Conservation (phyloP, 2,113 vertebrate genomes). For the Microtus pennsylvanicus region DNA sequence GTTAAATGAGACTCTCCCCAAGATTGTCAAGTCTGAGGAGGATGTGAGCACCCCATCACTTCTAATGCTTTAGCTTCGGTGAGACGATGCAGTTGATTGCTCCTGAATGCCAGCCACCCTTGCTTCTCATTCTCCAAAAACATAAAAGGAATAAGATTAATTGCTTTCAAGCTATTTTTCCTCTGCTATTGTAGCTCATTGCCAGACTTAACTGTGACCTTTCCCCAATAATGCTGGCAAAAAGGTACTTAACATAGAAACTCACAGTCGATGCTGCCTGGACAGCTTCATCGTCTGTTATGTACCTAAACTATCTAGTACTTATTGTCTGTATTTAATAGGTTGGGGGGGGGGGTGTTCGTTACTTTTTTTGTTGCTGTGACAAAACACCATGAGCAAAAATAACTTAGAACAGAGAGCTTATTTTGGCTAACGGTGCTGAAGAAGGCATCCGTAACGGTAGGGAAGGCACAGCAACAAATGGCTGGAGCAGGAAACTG, state of each 20-base stretch:
- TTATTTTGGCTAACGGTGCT: not conserved
- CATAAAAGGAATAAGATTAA: not conserved
- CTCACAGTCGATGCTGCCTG: not conserved
- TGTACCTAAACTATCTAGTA: not conserved
- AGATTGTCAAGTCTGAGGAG: not conserved
- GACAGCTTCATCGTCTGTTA: not conserved
- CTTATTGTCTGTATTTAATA: not conserved
- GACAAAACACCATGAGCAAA: not conserved
- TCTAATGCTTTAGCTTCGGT: not conserved
- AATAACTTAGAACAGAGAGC: not conserved
- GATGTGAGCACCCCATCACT: not conserved
- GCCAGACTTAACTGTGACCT: not conserved
- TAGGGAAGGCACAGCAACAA: not conserved
- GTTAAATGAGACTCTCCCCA: not conserved
- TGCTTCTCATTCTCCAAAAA: slow-evolving; percentile 32
- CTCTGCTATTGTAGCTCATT: slow-evolving; percentile 19
- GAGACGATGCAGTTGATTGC: not conserved
- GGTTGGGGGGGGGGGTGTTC: not conserved
- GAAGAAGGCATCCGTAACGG: not conserved
- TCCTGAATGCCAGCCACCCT: not conserved
- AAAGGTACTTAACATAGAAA: slow-evolving; percentile 24
- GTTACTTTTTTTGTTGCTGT: not conserved
- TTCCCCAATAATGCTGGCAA: not conserved
- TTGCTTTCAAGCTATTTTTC: not conserved
- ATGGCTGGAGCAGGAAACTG: not conserved